Evolutionary conservation across 2,888 invertebrate species (phyloP).

Genomic region (Drosophila macrothrix): DNA sequence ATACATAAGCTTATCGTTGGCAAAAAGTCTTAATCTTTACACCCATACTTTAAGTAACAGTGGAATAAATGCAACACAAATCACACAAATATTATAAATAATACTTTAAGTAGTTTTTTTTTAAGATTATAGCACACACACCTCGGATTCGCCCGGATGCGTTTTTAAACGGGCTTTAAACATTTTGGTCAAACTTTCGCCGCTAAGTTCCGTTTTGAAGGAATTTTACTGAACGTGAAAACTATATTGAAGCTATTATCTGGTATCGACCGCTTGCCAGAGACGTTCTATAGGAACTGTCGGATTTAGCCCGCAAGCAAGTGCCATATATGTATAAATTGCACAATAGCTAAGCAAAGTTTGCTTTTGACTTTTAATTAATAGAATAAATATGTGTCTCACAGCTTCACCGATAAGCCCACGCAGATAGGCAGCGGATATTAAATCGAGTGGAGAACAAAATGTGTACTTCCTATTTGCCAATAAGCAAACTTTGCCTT

Average conservation of each 20-base stretch:
- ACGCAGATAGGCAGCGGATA: slow-evolving; percentile 51
- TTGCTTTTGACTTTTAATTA: slow-evolving; percentile 66
- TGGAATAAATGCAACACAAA: background rate
- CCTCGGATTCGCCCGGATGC: slow-evolving; percentile 81
- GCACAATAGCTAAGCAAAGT: slow-evolving; percentile 32
- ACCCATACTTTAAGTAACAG: background rate
- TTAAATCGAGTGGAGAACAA: slow-evolving; percentile 21
- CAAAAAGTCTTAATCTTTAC: background rate
- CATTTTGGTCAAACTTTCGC: slow-evolving; percentile 81
- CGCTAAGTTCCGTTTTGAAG: slow-evolving; percentile 79
- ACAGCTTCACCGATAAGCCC: slow-evolving; percentile 44
- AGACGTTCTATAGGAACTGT: slow-evolving; percentile 59
- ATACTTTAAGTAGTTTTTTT: background rate
- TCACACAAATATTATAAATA: background rate
- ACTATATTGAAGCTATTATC: slow-evolving; percentile 10
- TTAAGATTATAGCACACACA: slow-evolving; percentile 49
- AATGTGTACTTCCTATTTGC: slow-evolving; percentile 48
- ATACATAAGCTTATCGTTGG: background rate
- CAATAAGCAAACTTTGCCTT: slow-evolving; percentile 18
- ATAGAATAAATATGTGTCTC: slow-evolving; percentile 65
- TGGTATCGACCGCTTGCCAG: slow-evolving; percentile 41
- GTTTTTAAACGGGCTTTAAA: slow-evolving; percentile 83
- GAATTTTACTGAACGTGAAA: slow-evolving; percentile 19
- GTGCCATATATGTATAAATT: slow-evolving; percentile 68
- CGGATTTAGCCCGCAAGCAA: slow-evolving; percentile 46